phyloP scores from a whole-genome alignment of 1,140 invertebrate genomes.

The Panagrolaimus sp. region DNA sequence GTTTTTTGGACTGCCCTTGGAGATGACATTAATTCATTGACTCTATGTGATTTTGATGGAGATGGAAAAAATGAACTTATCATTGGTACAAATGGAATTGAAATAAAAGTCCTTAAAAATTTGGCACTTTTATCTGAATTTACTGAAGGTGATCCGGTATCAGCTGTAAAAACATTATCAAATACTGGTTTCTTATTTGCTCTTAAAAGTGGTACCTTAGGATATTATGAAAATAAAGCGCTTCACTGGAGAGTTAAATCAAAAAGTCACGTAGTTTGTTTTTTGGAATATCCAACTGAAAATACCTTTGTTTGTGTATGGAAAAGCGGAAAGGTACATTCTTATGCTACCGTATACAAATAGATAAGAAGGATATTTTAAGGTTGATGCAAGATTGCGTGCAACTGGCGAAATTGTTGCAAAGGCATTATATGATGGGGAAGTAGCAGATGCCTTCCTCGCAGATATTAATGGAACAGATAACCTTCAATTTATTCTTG shows the following conservation, averaged over 20 bases:
- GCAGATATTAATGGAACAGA: slow-evolving; percentile 29
- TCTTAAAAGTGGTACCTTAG: slow-evolving; percentile 35
- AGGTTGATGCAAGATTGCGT: slow-evolving; percentile 36
- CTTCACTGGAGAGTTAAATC: slow-evolving; percentile 48
- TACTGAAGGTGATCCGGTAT: slow-evolving; percentile 37
- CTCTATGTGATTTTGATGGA: slow-evolving; percentile 40
- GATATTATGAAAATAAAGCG: slow-evolving; percentile 10
- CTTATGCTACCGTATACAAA: not conserved
- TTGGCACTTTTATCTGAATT: slow-evolving; percentile 35
- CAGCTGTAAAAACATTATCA: slow-evolving; percentile 19
- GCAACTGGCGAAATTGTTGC: slow-evolving; percentile 34
- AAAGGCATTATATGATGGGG: slow-evolving; percentile 43
- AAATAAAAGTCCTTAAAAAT: slow-evolving; percentile 43
- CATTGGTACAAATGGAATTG: slow-evolving; percentile 40
- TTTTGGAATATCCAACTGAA: slow-evolving; percentile 27
- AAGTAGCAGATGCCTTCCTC: slow-evolving; percentile 29
- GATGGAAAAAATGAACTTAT: slow-evolving; percentile 42
- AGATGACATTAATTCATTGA: slow-evolving; percentile 30
- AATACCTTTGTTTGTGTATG: slow-evolving; percentile 34
- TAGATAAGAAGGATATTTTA: too few relatives aligned
- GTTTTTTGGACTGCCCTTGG: slow-evolving; percentile 40
- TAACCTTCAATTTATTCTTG: slow-evolving; percentile 26
- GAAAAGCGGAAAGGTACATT: slow-evolving; percentile 41
- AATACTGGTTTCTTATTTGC: slow-evolving; percentile 36
- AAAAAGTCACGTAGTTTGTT: slow-evolving; percentile 37